Conservation (phyloP, 2,888 invertebrate genomes). For the Aleiodes testaceus region DNA sequence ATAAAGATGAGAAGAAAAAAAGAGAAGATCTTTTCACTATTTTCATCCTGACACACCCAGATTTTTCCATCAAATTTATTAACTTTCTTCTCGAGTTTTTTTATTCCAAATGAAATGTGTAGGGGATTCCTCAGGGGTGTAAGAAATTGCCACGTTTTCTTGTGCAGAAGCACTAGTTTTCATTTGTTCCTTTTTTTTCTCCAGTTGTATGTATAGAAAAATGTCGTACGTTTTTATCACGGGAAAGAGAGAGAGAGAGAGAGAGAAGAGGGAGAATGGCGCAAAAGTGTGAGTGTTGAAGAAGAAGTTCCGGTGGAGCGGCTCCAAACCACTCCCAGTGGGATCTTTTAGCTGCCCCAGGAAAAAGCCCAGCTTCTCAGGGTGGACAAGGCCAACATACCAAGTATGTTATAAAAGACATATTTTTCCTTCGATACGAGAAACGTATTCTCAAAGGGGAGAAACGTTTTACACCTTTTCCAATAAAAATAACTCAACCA, state of each 20-base stretch:
- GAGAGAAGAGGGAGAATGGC: neutral
- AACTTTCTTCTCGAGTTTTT: neutral
- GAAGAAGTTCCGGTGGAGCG: conserved; percentile 23
- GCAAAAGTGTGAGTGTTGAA: conserved; percentile 1
- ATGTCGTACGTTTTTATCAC: conserved; percentile 14
- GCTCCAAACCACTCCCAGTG: conserved; percentile 30
- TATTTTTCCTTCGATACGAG: conserved; percentile 23
- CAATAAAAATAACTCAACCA: neutral
- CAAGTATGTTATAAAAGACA: conserved; percentile 12
- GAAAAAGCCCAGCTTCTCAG: conserved; percentile 7
- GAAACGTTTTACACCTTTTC: neutral
- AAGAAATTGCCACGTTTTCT: conserved; percentile 49
- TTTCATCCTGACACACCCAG: neutral
- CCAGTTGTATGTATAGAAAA: conserved; percentile 23
- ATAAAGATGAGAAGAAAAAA: conserved; percentile 3
- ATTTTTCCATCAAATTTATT: conserved; percentile 35
- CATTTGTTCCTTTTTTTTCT: conserved; percentile 48
- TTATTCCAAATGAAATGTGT: conserved; percentile 11
- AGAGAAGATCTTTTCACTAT: conserved; percentile 22
- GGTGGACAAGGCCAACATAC: conserved; percentile 26
- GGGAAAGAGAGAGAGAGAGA: neutral
- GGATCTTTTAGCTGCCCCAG: conserved; percentile 38
- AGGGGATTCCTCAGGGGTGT: conserved; percentile 19
- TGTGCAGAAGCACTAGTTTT: conserved; percentile 46
- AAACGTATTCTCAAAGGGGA: neutral